A percentile compares a stretch with the other conserved stretches of the same genome.
Conservation (phyloP, 2,113 vertebrate genomes). For the Heterochromis multidens region DNA sequence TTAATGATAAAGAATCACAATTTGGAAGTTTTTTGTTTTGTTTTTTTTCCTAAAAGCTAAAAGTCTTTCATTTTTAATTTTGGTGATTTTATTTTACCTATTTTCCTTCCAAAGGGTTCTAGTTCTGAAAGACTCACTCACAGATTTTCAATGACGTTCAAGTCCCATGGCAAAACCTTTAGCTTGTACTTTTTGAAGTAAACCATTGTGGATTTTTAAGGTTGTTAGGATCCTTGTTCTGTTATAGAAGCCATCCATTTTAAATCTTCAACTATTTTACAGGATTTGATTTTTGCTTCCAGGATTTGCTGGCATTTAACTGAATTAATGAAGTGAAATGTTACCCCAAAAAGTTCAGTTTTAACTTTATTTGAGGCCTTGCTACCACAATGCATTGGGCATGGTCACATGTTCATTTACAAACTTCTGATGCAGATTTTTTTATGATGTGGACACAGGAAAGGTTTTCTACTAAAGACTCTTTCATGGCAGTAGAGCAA, state of each 20-base stretch:
- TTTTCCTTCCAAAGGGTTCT: background rate
- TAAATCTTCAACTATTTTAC: background rate
- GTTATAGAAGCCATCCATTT: background rate
- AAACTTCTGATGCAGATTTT: fast-evolving
- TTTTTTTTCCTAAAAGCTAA: too few species aligned
- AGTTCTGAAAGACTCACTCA: background rate
- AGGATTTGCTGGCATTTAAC: background rate
- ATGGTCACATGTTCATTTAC: background rate
- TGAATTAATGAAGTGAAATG: background rate
- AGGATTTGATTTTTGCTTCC: background rate
- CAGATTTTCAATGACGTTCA: too few species aligned
- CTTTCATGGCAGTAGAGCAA: background rate
- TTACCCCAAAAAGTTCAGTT: background rate
- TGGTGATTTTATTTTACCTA: background rate
- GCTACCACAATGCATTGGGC: background rate
- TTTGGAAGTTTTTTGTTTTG: too few species aligned
- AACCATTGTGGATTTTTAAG: fast-evolving
- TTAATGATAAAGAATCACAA: background rate
- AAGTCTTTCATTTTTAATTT: too few species aligned
- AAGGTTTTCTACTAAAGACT: background rate
- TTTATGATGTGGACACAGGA: fast-evolving
- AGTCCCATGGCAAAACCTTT: background rate
- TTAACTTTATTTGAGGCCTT: background rate
- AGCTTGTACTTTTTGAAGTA: background rate
- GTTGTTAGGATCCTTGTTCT: background rate